Conservation (phyloP, 2,888 invertebrate genomes). For the Chymomyza amoena region DNA sequence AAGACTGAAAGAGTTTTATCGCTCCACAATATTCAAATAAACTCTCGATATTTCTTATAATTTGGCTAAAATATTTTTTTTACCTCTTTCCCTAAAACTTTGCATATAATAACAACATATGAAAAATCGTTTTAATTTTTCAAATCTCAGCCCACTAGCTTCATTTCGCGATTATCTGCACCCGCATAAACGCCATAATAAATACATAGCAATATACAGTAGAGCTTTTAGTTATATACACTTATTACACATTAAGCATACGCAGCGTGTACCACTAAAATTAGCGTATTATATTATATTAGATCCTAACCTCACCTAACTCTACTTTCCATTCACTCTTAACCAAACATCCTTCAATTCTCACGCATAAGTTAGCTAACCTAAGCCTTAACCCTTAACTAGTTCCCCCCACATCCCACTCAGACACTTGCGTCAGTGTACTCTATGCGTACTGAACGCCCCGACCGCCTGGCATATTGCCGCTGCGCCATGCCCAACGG, state of each 20-base stretch:
- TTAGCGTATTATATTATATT: too few relatives aligned
- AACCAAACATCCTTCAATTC: neutral
- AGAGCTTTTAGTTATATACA: neutral
- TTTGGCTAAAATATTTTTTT: too few relatives aligned
- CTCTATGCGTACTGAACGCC: slow-evolving; percentile 60
- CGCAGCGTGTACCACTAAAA: neutral
- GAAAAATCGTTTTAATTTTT: too few relatives aligned
- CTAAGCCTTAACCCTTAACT: neutral
- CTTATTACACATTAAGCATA: neutral
- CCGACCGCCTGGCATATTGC: slow-evolving; percentile 47
- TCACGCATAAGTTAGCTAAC: neutral
- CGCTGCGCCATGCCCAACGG: slow-evolving; percentile 27
- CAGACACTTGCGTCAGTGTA: slow-evolving; percentile 62
- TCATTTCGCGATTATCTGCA: neutral
- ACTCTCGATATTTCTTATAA: too few relatives aligned
- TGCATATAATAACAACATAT: too few relatives aligned
- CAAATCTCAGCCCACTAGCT: too few relatives aligned
- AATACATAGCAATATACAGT: neutral
- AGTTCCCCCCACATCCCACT: neutral
- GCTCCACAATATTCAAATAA: too few relatives aligned
- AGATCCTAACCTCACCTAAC: neutral
- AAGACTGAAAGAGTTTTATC: too few relatives aligned
- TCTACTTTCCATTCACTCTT: neutral
- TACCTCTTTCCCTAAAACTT: too few relatives aligned
- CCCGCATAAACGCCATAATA: neutral